Percentiles rank a stretch among this genome's conserved stretches.
These are phyloP conservation scores for Colistium nudipinnis DNA, from an alignment of 2,113 vertebrate genomes.

Conservation along the genomic window DNA sequence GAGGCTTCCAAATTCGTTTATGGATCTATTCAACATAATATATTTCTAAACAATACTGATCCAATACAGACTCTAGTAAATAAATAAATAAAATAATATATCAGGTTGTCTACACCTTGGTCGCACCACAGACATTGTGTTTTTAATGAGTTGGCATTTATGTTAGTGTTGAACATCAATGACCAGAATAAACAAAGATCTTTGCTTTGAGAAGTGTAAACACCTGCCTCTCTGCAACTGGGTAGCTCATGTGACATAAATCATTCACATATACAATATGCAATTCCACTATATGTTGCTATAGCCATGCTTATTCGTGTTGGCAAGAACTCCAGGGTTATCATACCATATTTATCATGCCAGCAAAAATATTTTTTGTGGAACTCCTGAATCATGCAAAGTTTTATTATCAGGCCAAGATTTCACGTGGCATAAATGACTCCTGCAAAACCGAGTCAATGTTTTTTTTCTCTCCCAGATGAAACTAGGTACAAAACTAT, in stretches of 20 bases:
- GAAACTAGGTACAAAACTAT: too few species aligned
- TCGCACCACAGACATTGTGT: background rate
- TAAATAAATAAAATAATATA: background rate
- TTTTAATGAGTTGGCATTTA: background rate
- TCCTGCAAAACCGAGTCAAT: background rate
- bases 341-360: background rate
- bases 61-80: background rate
- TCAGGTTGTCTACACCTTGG: background rate
- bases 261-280: too few species aligned
- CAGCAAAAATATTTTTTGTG: background rate
- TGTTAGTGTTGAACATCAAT: constrained; percentile 14
- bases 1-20: too few species aligned
- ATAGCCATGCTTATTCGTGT: too few species aligned
- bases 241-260: background rate
- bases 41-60: background rate
- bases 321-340: too few species aligned
- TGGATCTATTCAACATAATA: background rate
- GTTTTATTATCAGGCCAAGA: background rate
- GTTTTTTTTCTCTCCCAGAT: background rate
- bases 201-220: background rate
- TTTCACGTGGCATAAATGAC: background rate
- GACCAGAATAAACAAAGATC: background rate
- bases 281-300: too few species aligned
- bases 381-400: background rate
- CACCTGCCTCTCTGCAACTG: too few species aligned